Evolutionary conservation across 2,888 invertebrate species (phyloP), one percentile per base, ranked within the genome.

Genomic region (Scaptomyza polygonia): DNA sequence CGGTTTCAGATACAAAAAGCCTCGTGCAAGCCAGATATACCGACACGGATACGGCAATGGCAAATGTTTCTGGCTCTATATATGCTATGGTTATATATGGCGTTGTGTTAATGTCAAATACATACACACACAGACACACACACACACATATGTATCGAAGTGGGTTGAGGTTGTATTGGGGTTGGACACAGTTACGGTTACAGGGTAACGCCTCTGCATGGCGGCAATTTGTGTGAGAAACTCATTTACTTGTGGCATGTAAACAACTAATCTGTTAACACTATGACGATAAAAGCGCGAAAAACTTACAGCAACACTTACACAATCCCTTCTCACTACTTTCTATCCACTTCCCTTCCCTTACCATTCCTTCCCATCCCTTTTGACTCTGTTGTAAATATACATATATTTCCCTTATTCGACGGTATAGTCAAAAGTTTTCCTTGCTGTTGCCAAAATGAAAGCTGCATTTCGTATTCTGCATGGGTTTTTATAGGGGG

Each of bases 251-350:
- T 87, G 87, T 89, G 90, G 90, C 91, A 89, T 91, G 90, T 90
- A 90, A 91, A 91, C 90, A 89, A 90, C 89, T 91, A 89, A 89
- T 89, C 90, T 91, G 89, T 91, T 91, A 91, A 90, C 89, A 89
- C 90, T 86, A 85, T 77, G 75, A 78, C 86, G 86, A 36, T 25
- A 84, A 16, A 84, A 67, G 72, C 74, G 72, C 64, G 57, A 72
- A 5, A 14, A 36, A 78, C 72, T 67, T 76, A 73, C 86, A 79
- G 18, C 30, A 47, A 12, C 43, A 30, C 16, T 47, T 16, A 63
- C 76, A 65, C 65, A 42, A 25, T 21, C 45, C n/a, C 39, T 43
- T n/a, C n/a, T n/a, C 40, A 9, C 48, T 8, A 34, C 32, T 5
- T 27, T 12, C 16, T 11, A 3, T 0, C 14, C 7, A 16, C 9